phyloP scores from a whole-genome alignment of 1,140 invertebrate species.

The Zaprionus lachaisei region DNA sequence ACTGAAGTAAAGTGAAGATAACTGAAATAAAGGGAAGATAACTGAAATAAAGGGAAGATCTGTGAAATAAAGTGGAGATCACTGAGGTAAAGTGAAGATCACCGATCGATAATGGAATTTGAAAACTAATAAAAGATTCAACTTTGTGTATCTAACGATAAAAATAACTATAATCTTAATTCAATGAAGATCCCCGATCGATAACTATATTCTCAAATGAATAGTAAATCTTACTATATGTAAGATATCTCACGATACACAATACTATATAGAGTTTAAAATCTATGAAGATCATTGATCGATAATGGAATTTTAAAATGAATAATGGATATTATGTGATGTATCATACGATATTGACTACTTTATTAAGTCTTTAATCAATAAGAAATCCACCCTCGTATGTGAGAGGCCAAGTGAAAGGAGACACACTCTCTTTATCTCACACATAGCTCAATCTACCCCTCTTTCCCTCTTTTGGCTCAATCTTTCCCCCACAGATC shows the following conservation, averaged over 20 bases:
- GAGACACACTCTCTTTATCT: constrained; percentile 7
- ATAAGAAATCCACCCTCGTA: constrained; percentile 12
- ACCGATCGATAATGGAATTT: background rate
- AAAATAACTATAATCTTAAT: no score
- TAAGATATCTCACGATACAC: no score
- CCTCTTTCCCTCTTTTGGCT: background rate
- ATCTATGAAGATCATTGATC: no score
- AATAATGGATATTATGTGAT: background rate
- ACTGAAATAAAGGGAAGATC: background rate
- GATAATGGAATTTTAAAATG: background rate
- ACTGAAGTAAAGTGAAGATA: background rate
- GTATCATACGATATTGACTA: no score
- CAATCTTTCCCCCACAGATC: background rate
- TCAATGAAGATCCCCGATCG: no score
- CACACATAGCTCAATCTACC: background rate
- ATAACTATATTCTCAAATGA: no score
- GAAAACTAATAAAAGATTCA: no score
- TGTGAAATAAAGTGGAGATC: background rate
- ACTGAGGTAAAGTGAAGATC: background rate
- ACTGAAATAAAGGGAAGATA: background rate
- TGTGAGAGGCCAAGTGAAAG: constrained; percentile 40
- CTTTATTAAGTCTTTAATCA: no score
- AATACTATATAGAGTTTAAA: no score
- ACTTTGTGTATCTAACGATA: background rate
- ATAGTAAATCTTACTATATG: no score